Conservation (phyloP, 2,113 vertebrate genomes). For the Nycticebus coucang region DNA sequence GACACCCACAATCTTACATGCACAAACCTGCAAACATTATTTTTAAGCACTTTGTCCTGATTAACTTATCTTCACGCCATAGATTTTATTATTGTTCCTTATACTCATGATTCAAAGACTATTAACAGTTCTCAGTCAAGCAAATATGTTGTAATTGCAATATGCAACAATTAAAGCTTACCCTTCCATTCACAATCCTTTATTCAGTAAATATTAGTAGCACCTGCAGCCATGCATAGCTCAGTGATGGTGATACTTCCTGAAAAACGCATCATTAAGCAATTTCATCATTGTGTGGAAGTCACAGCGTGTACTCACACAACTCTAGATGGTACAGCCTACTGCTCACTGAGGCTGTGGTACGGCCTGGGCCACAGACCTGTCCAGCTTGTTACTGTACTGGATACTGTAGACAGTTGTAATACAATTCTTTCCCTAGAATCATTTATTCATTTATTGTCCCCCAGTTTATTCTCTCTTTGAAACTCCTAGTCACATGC, state of each 20-base stretch:
- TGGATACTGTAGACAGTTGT: neutral
- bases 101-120: neutral
- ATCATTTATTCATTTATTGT: conserved; percentile 52
- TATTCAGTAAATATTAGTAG: conserved; percentile 30
- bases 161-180: neutral
- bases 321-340: neutral
- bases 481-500: conserved; percentile 31
- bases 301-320: neutral
- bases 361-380: neutral
- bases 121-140: neutral
- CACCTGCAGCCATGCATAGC: neutral
- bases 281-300: neutral
- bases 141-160: neutral
- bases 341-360: neutral
- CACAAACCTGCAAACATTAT: neutral
- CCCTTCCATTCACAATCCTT: conserved; percentile 10
- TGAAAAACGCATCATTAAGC: neutral
- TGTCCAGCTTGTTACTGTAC: neutral
- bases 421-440: neutral
- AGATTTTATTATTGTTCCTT: neutral
- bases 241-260: neutral
- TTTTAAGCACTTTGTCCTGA: conserved; percentile 10
- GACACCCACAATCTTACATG: neutral
- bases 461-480: neutral
- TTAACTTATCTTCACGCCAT: neutral